Percentiles rank a stretch among this genome's conserved stretches.
phyloP scores from a whole-genome alignment of 2,888 invertebrate genomes.

The Rotaria sp. region DNA sequence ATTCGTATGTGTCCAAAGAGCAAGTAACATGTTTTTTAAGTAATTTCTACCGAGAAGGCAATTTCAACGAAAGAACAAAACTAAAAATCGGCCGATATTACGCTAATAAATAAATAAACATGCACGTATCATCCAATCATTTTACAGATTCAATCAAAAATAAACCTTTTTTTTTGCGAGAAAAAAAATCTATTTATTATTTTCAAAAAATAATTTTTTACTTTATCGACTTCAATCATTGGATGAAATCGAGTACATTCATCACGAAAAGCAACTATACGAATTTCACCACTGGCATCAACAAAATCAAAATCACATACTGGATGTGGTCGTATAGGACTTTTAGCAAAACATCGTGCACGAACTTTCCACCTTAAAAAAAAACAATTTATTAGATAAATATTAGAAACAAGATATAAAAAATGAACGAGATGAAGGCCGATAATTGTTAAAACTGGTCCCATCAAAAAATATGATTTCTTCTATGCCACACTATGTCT shows the following conservation, averaged over 20 bases:
- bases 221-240: conserved; percentile 66
- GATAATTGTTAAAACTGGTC: no score
- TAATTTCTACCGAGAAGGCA: background rate
- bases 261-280: conserved; percentile 80
- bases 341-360: conserved; percentile 76
- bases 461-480: no score
- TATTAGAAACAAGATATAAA: background rate
- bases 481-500: no score
- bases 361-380: conserved; percentile 74
- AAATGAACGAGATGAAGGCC: no score
- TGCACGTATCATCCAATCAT: no score
- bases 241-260: conserved; percentile 80
- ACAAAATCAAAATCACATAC: conserved; percentile 83
- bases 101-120: no score
- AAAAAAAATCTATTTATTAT: no score
- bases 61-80: no score
- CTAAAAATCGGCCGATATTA: no score
- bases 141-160: no score
- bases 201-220: no score
- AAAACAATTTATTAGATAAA: background rate
- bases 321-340: conserved; percentile 74
- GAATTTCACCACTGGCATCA: conserved; percentile 86
- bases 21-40: background rate
- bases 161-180: no score
- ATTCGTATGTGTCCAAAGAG: background rate